phyloP scores from a whole-genome alignment of 2,888 invertebrate genomes.

The Trachelus iudaicus region DNA sequence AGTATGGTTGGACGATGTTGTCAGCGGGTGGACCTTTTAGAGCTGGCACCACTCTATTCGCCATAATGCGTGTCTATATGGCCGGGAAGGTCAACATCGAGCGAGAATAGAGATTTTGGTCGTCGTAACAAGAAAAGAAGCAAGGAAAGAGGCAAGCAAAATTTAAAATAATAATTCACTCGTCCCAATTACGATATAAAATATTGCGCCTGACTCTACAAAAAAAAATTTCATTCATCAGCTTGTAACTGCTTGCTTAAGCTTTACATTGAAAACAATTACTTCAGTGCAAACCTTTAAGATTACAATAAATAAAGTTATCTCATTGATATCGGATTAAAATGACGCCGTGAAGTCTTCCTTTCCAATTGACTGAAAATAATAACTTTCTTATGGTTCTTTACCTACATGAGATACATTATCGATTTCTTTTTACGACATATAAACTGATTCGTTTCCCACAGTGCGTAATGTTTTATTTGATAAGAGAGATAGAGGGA shows the following conservation, averaged over 20 bases:
- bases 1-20: slow-evolving; percentile 11
- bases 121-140: not conserved
- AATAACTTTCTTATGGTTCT: not conserved
- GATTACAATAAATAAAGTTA: not conserved
- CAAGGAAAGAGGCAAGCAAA: not conserved
- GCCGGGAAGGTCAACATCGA: not conserved
- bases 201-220: not conserved
- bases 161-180: not conserved
- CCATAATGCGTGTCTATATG: slow-evolving; percentile 13
- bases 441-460: not conserved
- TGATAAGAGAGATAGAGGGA: not conserved
- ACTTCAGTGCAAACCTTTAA: not conserved
- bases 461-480: not conserved
- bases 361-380: not conserved
- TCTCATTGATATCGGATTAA: not conserved
- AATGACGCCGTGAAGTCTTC: not conserved
- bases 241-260: not conserved
- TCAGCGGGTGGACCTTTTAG: slow-evolving; percentile 22
- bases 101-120: not conserved
- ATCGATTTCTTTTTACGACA: not conserved
- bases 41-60: slow-evolving; percentile 20
- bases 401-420: not conserved
- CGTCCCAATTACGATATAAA: not conserved
- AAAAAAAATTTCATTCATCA: not conserved
- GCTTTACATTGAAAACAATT: not conserved